Evolutionary conservation across 2,888 invertebrate species (phyloP), one percentile per base, ranked within the genome.

Genomic region (Chironomus riparius): DNA sequence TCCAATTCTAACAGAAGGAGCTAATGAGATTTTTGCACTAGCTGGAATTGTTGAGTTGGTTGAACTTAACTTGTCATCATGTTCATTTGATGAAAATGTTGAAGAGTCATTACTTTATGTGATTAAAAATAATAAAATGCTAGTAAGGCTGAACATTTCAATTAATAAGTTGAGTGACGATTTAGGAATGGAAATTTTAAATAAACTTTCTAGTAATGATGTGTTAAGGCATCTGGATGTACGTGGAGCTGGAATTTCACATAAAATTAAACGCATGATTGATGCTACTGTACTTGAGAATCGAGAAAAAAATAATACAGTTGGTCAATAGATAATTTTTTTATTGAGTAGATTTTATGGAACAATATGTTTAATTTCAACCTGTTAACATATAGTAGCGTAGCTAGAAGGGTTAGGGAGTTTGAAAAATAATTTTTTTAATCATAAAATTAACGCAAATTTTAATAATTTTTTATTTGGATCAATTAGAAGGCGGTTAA

Each of bases 1-100:
- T 80, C 84, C 83, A n/a, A 83, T 84, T 38, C 80, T 81, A 62
- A 82, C 83, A 13, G 83, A 83, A 76, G 84, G 84, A 2, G 81
- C 81, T 0, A 82, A 82, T 0, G 81, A 82, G 50, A 81, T 84
- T 73, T 81, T 84, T 76, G 79, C 82, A n/a, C 10, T 74, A 3
- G 74, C 24, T 1, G 28, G 24, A 62, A 24, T 68, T 13, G 47
- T 73, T 61, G 65, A 47, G 12, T 50, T 73, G 10, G 21, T 47
- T 3, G 28, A 61, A 38, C 47, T 84, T 12, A 81, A 84, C 77
- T 7, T 84, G 13, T 80, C 82, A 47, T 81, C 81, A 18, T 84
- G 84, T 76, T 80, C 80, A 3, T 79, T 84, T 10, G 80, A 79
- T 2, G 79, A 80, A 2, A 78, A 79, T 4, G 81, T 84, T 6